Evolutionary conservation across 2,888 invertebrate genomes (phyloP).

Genomic region (Pegoplata infirma): DNA sequence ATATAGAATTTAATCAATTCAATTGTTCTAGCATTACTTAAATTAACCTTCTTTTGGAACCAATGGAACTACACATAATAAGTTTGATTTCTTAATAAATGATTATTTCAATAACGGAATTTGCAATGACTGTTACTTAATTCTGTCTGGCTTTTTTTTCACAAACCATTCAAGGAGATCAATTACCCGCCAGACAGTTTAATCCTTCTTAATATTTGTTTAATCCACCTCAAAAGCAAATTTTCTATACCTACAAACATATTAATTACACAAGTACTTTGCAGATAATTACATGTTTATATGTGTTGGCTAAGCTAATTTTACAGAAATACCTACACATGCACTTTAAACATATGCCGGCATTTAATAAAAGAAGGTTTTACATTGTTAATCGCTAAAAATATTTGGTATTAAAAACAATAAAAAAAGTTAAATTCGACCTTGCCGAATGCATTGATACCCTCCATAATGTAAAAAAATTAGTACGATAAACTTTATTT

Average conservation of each 20-base stretch:
- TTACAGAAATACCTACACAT: not conserved
- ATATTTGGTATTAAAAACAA: slow-evolving; percentile 27
- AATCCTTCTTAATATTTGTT: slow-evolving; percentile 56
- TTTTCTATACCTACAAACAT: slow-evolving; percentile 42
- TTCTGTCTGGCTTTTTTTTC: slow-evolving; percentile 39
- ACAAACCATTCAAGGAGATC: slow-evolving; percentile 58
- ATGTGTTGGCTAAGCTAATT: not conserved
- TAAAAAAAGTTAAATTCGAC: too few species aligned
- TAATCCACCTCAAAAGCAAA: slow-evolving; percentile 62
- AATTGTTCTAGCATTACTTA: too few species aligned
- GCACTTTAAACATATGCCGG: slow-evolving; percentile 34
- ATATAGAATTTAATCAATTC: too few species aligned
- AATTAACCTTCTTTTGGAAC: too few species aligned
- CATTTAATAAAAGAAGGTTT: slow-evolving; percentile 36
- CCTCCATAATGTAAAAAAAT: too few species aligned
- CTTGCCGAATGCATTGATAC: too few species aligned
- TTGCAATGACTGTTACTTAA: slow-evolving; percentile 34
- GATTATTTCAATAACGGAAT: not conserved
- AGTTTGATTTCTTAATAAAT: too few species aligned
- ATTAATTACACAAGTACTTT: slow-evolving; percentile 40
- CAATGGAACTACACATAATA: too few species aligned
- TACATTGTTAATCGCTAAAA: slow-evolving; percentile 51
- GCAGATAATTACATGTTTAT: slow-evolving; percentile 5
- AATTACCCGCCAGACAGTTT: slow-evolving; percentile 56
- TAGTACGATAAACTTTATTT: too few species aligned